Evolutionary conservation across 2,888 invertebrate species (phyloP), one percentile per base, ranked within the genome.

Genomic region (Mechanitis mazaeus): DNA sequence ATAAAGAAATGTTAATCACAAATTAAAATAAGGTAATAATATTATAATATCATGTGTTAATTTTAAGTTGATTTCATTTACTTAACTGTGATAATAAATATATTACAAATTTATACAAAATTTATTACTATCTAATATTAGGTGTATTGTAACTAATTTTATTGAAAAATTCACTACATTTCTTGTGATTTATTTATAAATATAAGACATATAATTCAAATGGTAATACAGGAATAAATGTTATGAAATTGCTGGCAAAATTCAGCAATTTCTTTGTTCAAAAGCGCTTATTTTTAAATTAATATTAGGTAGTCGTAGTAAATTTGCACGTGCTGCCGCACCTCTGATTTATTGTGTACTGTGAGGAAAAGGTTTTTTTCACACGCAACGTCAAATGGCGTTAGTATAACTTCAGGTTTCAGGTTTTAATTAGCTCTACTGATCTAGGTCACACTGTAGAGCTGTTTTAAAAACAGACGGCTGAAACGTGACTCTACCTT

Each of bases 271-370:
- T 31, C 50, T 50, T 50, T 50, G 50, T 50, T 50, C 9, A 31
- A 50, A 50, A 31, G 28, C 5, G 50, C 50, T 31, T 50, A 50
- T 50, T 47, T 47, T 50, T 50, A 50, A 50, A 50, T 50, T 31
- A 50, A 6, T 50, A 31, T 54, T 55, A 55, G 45, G 1, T 11
- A 4, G n/a, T 42, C 9, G 11, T 54, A 31, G 50, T 50, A 50
- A 50, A 50, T 50, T 50, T 63, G 57, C 64, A 59, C 56, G 62
- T 35, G 55, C 57, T 55, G 53, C 59, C 45, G 55, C 45, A 42
- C 57, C 33, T 53, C 47, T 65, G 65, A 65, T 63, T 65, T 65
- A 65, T 62, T 28, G 50, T 50, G 50, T 31, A 31, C 28, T n/a
- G 50, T 50, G 50, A 50, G 28, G 31, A 5, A 6, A 31, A 50